These are phyloP conservation scores for Trachelus tabidus DNA, from an alignment of 2,888 invertebrate genomes.

Conservation along the genomic window DNA sequence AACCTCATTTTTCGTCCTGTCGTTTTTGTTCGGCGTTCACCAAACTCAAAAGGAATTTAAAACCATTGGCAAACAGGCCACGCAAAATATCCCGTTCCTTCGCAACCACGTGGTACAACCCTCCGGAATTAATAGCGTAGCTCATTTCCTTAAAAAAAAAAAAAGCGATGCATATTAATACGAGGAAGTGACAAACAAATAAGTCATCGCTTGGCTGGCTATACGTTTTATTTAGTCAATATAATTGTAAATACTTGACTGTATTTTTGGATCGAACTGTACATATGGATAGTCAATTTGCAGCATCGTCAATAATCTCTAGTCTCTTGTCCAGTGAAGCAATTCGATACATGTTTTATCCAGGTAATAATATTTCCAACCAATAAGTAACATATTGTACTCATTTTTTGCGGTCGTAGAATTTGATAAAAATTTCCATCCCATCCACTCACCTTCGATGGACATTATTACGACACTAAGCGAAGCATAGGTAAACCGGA, in stretches of 20 bases:
- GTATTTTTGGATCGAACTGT: background rate
- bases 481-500: constrained; percentile 51
- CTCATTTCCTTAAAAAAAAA: background rate
- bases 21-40: constrained; percentile 17
- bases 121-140: background rate
- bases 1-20: constrained; percentile 13
- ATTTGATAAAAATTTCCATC: background rate
- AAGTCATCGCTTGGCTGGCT: background rate
- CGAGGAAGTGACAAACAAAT: background rate
- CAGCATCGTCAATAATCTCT: background rate
- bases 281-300: background rate
- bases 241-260: background rate
- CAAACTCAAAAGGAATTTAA: constrained; percentile 64
- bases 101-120: background rate
- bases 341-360: background rate
- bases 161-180: background rate
- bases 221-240: background rate
- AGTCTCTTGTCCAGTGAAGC: background rate
- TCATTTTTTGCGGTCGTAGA: background rate
- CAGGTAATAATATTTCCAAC: background rate
- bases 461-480: constrained; percentile 57
- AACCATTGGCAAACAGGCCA: constrained; percentile 45
- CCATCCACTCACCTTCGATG: constrained; percentile 29
- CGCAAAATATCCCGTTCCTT: constrained; percentile 19
- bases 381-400: background rate